Conservation (phyloP, 2,888 invertebrate genomes). For the Liopterus haemorrhoidalis region DNA sequence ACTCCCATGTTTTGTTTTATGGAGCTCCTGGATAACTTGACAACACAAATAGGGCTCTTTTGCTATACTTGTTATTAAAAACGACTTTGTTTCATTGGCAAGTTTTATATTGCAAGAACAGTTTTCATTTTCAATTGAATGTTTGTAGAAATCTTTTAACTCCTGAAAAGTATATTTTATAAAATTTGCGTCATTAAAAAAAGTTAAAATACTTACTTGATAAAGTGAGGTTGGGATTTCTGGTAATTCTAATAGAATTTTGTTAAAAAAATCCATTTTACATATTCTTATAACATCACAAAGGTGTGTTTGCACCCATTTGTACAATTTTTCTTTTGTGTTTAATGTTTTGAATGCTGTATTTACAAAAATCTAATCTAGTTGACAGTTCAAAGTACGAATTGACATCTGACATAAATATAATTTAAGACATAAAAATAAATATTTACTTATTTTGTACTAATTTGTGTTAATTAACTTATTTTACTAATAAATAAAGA, state of each 20-base stretch:
- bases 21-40: conserved; percentile 8
- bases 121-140: conserved; percentile 7
- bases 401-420: background rate
- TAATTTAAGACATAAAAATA: background rate
- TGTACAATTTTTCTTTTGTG: conserved; percentile 2
- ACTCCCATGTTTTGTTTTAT: conserved; percentile 15
- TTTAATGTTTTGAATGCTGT: conserved; percentile 17
- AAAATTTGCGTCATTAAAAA: conserved; percentile 5
- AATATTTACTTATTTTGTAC: background rate
- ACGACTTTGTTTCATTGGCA: conserved; percentile 5
- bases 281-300: background rate
- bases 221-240: conserved; percentile 11
- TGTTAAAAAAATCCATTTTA: conserved; percentile 14
- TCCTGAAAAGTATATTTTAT: conserved; percentile 9
- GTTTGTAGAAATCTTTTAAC: conserved; percentile 11
- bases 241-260: conserved; percentile 13
- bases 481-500: too few relatives aligned
- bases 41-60: conserved; percentile 12
- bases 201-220: conserved; percentile 9
- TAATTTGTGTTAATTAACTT: too few relatives aligned
- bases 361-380: too few relatives aligned
- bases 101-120: conserved; percentile 10
- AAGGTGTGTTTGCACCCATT: background rate
- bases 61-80: conserved; percentile 11
- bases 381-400: conserved; percentile 18